phyloP scores from a whole-genome alignment of 2,113 vertebrate species.

The Poeciliopsis prolifica region DNA sequence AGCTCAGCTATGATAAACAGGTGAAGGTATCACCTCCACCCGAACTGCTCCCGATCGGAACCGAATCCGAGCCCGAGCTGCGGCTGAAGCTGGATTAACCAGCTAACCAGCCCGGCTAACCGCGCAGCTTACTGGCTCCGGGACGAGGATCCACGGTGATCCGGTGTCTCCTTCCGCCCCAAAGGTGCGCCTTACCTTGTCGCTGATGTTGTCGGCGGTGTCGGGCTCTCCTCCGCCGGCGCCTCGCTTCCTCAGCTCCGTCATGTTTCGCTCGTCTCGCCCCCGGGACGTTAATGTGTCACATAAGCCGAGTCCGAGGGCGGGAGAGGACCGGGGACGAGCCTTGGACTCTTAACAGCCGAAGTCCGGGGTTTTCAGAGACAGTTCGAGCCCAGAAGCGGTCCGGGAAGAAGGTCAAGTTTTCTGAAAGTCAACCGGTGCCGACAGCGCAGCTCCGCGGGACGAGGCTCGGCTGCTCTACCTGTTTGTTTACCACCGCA shows the following conservation, averaged over 20 bases:
- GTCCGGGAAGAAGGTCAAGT: constrained; percentile 5
- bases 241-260: constrained; percentile 79
- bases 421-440: constrained; percentile 9
- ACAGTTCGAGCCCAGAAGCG: neutral
- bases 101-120: constrained; percentile 17
- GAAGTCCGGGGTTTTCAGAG: neutral
- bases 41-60: neutral
- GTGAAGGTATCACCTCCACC: neutral
- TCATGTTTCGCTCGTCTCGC: constrained; percentile 69
- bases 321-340: neutral
- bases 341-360: neutral
- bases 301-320: constrained; percentile 52
- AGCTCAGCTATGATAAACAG: neutral
- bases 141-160: neutral
- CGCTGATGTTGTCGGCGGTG: constrained; percentile 76
- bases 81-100: constrained; percentile 37
- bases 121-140: neutral
- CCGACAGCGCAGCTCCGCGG: neutral
- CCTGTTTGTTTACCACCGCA: constrained; percentile 80
- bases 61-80: neutral
- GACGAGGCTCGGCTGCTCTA: constrained; percentile 25
- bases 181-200: constrained; percentile 69
- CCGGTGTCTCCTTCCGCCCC: neutral
- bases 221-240: constrained; percentile 73
- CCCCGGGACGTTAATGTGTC: constrained; percentile 51